A percentile compares a stretch with the other conserved stretches of the same genome.
These are phyloP conservation scores for Lindbergichthys nudifrons DNA, from an alignment of 2,797 vertebrate species.

Conservation along the genomic window DNA sequence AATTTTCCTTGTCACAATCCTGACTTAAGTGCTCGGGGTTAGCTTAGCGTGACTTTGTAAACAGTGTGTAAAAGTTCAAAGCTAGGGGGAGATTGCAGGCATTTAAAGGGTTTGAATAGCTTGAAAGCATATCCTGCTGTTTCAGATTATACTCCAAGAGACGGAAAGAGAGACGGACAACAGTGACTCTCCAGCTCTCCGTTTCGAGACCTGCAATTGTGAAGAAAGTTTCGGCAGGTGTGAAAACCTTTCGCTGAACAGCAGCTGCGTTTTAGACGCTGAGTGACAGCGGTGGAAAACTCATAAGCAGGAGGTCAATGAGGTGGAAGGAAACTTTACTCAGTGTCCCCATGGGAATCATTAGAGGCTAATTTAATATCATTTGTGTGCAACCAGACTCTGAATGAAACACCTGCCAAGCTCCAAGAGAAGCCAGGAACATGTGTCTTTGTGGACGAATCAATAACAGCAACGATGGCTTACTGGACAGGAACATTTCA, in stretches of 20 bases:
- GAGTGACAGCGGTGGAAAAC: conserved; percentile 35
- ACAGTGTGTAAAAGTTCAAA: background rate
- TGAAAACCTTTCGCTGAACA: conserved; percentile 19
- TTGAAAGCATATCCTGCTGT: no score
- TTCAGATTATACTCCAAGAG: background rate
- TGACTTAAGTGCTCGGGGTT: background rate
- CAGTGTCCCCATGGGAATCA: conserved; percentile 34
- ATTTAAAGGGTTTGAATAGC: background rate
- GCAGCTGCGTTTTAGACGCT: conserved; percentile 37
- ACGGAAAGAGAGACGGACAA: background rate
- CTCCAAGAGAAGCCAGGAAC: conserved; percentile 37
- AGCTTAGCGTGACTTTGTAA: conserved; percentile 9
- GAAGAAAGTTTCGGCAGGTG: conserved; percentile 20
- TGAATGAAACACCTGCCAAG: conserved; percentile 65
- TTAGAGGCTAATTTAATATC: conserved; percentile 62
- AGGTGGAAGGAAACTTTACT: conserved; percentile 49
- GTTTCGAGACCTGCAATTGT: background rate
- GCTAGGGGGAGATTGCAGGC: background rate
- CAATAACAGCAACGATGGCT: conserved; percentile 24
- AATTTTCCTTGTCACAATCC: conserved; percentile 12
- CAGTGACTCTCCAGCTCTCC: background rate
- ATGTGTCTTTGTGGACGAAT: conserved; percentile 46
- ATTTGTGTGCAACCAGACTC: conserved; percentile 47
- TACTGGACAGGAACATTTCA: conserved; percentile 28
- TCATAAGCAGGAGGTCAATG: conserved; percentile 55